Conservation (phyloP, 2,888 invertebrate species). For the Parascotia fuliginaria region DNA sequence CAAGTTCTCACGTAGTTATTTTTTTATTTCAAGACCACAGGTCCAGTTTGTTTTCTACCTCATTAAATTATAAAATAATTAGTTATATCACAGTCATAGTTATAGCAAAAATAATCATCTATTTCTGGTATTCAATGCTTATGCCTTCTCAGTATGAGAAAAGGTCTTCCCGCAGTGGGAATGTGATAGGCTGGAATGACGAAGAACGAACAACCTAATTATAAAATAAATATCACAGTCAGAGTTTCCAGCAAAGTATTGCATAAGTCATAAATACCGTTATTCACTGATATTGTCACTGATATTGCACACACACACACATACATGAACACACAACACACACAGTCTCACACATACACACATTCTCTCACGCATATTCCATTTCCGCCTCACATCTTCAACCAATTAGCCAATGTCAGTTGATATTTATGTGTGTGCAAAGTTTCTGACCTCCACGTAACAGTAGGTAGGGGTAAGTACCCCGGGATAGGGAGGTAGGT, state of each 20-base stretch:
- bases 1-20: too few relatives aligned
- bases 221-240: neutral
- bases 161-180: too few relatives aligned
- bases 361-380: too few relatives aligned
- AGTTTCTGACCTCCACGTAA: conserved; percentile 24
- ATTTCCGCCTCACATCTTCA: conserved; percentile 3
- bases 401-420: conserved; percentile 27
- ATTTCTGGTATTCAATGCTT: too few relatives aligned
- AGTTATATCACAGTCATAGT: too few relatives aligned
- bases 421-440: conserved; percentile 31
- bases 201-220: conserved; percentile 7
- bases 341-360: neutral
- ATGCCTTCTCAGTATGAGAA: too few relatives aligned
- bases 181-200: too few relatives aligned
- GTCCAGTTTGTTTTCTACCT: too few relatives aligned
- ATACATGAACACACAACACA: neutral
- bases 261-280: too few relatives aligned
- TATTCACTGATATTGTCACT: neutral
- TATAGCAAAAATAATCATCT: too few relatives aligned
- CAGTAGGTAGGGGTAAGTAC: conserved; percentile 11
- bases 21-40: too few relatives aligned
- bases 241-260: neutral
- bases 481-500: conserved; percentile 17
- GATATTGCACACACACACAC: neutral
- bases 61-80: too few relatives aligned